Evolutionary conservation across 2,797 vertebrate genomes (phyloP).

Genomic region (Hippoglossus hippoglossus): DNA sequence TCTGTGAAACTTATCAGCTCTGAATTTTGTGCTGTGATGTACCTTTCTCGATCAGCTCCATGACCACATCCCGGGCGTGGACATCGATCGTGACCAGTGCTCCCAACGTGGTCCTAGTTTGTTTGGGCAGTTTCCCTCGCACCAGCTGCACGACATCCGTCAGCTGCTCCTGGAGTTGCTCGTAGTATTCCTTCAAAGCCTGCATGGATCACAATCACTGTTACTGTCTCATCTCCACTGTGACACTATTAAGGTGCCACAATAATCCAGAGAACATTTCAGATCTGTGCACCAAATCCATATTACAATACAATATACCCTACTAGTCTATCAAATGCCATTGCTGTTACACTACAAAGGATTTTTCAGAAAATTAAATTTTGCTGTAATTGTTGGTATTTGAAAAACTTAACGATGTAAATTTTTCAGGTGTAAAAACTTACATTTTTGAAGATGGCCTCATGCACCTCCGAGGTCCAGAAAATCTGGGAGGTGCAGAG

Average conservation of each 20-base stretch:
- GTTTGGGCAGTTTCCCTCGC: constrained; percentile 94
- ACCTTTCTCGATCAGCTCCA: constrained; percentile 94
- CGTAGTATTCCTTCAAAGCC: constrained; percentile 89
- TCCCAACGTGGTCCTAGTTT: constrained; percentile 93
- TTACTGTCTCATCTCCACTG: background rate
- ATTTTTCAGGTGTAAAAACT: constrained; percentile 18
- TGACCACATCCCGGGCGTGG: constrained; percentile 94
- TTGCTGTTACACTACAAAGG: too few species aligned
- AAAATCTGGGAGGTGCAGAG: constrained; percentile 97
- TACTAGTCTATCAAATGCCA: background rate
- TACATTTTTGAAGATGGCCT: constrained; percentile 88
- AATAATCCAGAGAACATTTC: background rate
- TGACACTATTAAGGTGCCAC: background rate
- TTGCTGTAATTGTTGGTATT: background rate
- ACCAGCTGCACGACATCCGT: constrained; percentile 94
- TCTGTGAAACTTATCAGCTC: background rate
- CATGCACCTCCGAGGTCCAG: constrained; percentile 95
- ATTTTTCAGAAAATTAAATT: too few species aligned
- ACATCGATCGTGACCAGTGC: constrained; percentile 98
- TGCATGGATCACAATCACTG: constrained; percentile 63
- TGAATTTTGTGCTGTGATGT: constrained; percentile 19
- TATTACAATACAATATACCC: too few species aligned
- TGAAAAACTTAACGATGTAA: background rate
- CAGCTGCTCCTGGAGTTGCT: constrained; percentile 90
- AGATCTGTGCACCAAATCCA: background rate